Conservation (phyloP, 1,140 invertebrate species). For the Calliphora vicina region DNA sequence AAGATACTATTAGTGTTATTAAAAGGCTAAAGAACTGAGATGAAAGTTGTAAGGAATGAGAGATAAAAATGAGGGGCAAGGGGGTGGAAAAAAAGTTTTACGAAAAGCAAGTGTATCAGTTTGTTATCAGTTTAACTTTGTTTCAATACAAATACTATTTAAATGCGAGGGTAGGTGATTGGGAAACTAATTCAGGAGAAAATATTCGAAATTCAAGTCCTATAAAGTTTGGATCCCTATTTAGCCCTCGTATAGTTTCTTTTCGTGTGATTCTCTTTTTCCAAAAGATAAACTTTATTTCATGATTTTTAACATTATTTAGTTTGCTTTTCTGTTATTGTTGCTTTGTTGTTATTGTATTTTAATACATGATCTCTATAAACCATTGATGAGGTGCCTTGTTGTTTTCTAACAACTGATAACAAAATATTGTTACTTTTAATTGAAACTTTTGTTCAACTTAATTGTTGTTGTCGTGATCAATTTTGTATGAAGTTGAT, state of each 20-base stretch:
- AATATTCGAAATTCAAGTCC: too few species aligned
- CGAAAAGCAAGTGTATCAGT: constrained; percentile 11
- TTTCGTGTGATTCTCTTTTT: not conserved
- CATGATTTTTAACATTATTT: not conserved
- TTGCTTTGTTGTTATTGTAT: not conserved
- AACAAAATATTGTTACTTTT: constrained; percentile 11
- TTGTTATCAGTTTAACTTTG: constrained; percentile 10
- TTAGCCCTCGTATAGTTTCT: not conserved
- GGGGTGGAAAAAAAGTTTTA: not conserved
- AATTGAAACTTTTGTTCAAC: constrained; percentile 14
- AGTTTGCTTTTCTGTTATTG: not conserved
- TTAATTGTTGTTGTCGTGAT: constrained; percentile 10
- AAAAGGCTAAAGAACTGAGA: constrained; percentile 22
- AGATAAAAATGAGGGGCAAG: not conserved
- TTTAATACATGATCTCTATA: not conserved
- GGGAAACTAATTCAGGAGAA: too few species aligned
- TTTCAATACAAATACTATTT: not conserved
- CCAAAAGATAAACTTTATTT: constrained; percentile 3
- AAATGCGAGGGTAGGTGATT: not conserved
- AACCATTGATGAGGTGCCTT: not conserved
- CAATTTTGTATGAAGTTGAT: not conserved
- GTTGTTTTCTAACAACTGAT: not conserved
- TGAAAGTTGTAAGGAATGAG: not conserved
- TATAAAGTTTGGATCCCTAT: too few species aligned
- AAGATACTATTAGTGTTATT: constrained; percentile 31